A percentile compares a stretch with the other conserved stretches of the same genome.
Conservation (phyloP, 2,797 vertebrate genomes). For the Chelidonichthys spinosus region DNA sequence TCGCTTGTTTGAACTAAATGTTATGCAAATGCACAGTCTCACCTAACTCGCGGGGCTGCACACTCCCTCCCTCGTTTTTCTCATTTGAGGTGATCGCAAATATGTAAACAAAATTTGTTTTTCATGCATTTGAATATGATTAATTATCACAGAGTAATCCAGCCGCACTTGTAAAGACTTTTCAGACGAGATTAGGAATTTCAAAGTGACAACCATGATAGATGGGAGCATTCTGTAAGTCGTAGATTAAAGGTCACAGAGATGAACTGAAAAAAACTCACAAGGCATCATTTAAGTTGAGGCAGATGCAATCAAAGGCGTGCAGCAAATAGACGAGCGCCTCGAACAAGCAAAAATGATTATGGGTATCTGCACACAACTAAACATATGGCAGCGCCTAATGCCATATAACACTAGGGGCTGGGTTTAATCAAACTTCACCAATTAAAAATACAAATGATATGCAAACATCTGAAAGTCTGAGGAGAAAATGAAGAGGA, state of each 20-base stretch:
- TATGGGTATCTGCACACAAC: conserved; percentile 80
- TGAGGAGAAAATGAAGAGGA: conserved; percentile 79
- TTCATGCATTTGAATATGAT: conserved; percentile 87
- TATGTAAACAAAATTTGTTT: conserved; percentile 88
- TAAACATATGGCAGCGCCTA: conserved; percentile 85
- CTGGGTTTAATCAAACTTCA: conserved; percentile 87
- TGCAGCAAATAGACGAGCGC: conserved; percentile 66
- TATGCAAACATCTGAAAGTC: conserved; percentile 86
- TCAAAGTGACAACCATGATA: conserved; percentile 89
- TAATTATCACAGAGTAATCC: conserved; percentile 88
- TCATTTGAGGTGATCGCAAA: conserved; percentile 82
- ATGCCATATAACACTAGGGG: conserved; percentile 87
- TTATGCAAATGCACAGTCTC: conserved; percentile 74
- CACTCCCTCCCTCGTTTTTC: conserved; percentile 70
- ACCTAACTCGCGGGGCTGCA: conserved; percentile 70
- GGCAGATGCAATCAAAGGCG: conserved; percentile 84
- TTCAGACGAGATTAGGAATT: conserved; percentile 88
- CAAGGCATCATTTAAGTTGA: conserved; percentile 80
- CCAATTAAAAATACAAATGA: conserved; percentile 88
- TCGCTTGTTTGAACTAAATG: conserved; percentile 63
- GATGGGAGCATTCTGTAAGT: conserved; percentile 85
- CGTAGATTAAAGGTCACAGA: conserved; percentile 88
- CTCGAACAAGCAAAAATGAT: conserved; percentile 82
- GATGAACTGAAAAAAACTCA: conserved; percentile 74
- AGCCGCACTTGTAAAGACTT: conserved; percentile 86